phyloP scores from a whole-genome alignment of 2,113 vertebrate species.

The human (Homo sapiens) region GRCh38 chr20:41061001-41061500 shows the following conservation, averaged over 20 bases:
- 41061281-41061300: neutral
- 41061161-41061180: neutral
- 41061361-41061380: conserved; percentile 66
- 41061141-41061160: neutral
- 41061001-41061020: neutral
- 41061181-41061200: neutral
- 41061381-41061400: conserved; percentile 91
- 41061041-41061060: neutral
- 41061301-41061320: conserved; percentile 42
- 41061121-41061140: neutral
- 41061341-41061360: conserved; percentile 40
- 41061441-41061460: conserved; percentile 98
- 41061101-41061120: neutral
- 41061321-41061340: conserved; percentile 12
- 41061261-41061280: neutral
- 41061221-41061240: neutral
- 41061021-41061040: neutral
- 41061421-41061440: conserved; percentile 96
- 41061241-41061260: conserved; percentile 34
- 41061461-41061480: conserved; percentile 93
- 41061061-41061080: neutral
- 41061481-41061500: conserved; percentile 93
- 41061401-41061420: conserved; percentile 98
- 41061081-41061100: neutral
- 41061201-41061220: neutral